A percentile compares a stretch with the other conserved stretches of the same genome.
Evolutionary conservation across 2,888 invertebrate genomes (phyloP).

Genomic region (Rhamphomyia laevipes): DNA sequence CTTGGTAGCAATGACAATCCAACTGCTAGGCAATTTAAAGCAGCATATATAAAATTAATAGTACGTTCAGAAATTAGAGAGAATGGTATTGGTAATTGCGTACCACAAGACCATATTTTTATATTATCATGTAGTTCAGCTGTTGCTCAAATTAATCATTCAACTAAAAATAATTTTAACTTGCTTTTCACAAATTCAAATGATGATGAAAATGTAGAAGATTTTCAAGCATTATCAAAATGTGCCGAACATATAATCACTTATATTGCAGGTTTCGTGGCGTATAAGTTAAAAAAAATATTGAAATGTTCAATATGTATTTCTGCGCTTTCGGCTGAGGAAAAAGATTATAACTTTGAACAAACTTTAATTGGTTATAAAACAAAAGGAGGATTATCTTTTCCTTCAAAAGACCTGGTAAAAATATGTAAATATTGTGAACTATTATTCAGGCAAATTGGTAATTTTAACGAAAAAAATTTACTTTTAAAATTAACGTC

Average conservation of each 20-base stretch:
- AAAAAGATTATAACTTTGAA: not conserved
- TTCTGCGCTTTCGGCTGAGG: not conserved
- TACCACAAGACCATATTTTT: not conserved
- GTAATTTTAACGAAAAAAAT: not conserved
- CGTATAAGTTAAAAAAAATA: not conserved
- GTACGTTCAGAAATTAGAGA: conserved; percentile 7
- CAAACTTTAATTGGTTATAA: not conserved
- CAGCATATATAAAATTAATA: conserved; percentile 11
- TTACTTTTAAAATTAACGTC: too few relatives aligned
- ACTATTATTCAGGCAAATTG: not conserved
- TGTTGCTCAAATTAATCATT: not conserved
- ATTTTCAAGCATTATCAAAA: not conserved
- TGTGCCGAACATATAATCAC: not conserved
- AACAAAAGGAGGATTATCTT: not conserved
- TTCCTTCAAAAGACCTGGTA: not conserved
- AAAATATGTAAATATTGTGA: not conserved
- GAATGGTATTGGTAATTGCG: conserved; percentile 2
- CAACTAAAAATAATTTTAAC: not conserved
- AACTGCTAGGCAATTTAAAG: conserved; percentile 1
- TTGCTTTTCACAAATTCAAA: not conserved
- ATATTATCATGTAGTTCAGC: not conserved
- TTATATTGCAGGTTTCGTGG: not conserved
- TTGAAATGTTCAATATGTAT: not conserved
- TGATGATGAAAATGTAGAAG: not conserved
- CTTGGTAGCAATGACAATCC: conserved; percentile 16